These are phyloP conservation scores for Oscarella lobularis DNA, from an alignment of 37 sponge, comb jelly and placozoan genomes.

Conservation along the genomic window DNA sequence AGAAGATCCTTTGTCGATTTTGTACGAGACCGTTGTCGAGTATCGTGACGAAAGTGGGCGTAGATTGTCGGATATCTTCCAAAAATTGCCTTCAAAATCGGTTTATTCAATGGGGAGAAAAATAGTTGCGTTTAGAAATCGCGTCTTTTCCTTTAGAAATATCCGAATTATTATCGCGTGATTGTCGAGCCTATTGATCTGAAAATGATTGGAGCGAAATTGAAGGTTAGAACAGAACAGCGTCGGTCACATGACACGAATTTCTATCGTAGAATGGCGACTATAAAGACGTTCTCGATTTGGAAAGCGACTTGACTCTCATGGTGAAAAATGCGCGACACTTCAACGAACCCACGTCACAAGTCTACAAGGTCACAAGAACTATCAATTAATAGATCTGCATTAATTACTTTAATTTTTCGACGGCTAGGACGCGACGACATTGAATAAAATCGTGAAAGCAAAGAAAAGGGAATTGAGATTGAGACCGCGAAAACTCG, in stretches of 20 bases:
- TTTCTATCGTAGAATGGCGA: neutral
- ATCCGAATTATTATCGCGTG: constrained; percentile 38
- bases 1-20: no score
- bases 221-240: no score
- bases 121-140: no score
- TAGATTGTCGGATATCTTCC: neutral
- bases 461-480: no score
- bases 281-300: neutral
- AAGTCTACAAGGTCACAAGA: neutral
- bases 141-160: neutral
- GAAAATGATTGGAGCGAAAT: constrained; percentile 12
- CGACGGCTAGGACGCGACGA: no score
- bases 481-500: no score
- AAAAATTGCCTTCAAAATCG: neutral
- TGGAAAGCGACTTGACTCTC: neutral
- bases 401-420: no score
- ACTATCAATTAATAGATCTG: no score
- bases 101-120: no score
- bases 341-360: neutral
- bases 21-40: no score
- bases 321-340: constrained; percentile 1
- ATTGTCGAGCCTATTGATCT: constrained; percentile 56
- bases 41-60: neutral
- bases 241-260: no score
- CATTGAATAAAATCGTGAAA: no score